Conservation (phyloP, 53 echinoderm and acorn worm genomes). For the Paracentrotus lividus region DNA sequence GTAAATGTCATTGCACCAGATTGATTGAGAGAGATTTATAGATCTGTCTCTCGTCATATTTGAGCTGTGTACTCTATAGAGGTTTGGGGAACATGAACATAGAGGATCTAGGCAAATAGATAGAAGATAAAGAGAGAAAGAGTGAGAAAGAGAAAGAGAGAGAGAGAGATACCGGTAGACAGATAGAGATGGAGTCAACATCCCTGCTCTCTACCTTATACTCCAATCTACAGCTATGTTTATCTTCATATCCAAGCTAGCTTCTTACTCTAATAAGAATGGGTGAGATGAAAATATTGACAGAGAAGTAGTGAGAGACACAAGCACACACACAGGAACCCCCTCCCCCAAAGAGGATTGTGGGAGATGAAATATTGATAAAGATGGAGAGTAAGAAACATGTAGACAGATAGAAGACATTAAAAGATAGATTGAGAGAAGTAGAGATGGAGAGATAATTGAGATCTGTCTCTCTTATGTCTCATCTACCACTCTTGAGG, state of each 20-base stretch:
- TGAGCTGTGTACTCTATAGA: not conserved
- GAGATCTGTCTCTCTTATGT: too few species aligned
- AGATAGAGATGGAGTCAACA: not conserved
- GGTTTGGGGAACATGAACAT: not conserved
- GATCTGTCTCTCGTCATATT: not conserved
- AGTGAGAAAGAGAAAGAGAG: not conserved
- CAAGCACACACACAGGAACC: not conserved
- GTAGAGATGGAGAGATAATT: not conserved
- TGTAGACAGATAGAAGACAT: not conserved
- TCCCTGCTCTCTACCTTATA: not conserved
- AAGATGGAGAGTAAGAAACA: too few species aligned
- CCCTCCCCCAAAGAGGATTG: too few species aligned
- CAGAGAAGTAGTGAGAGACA: not conserved
- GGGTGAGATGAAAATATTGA: not conserved
- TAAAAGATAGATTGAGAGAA: not conserved
- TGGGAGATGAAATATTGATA: not conserved
- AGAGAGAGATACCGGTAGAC: not conserved
- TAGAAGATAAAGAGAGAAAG: not conserved
- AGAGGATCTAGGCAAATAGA: not conserved
- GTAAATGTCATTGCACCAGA: too few species aligned
- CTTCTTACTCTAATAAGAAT: not conserved
- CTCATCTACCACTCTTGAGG: too few species aligned
- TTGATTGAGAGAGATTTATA: too few species aligned
- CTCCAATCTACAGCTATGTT: not conserved
- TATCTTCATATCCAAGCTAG: not conserved